Evolutionary conservation across 2,797 vertebrate species (phyloP).

Genomic region (Danio tinwini): DNA sequence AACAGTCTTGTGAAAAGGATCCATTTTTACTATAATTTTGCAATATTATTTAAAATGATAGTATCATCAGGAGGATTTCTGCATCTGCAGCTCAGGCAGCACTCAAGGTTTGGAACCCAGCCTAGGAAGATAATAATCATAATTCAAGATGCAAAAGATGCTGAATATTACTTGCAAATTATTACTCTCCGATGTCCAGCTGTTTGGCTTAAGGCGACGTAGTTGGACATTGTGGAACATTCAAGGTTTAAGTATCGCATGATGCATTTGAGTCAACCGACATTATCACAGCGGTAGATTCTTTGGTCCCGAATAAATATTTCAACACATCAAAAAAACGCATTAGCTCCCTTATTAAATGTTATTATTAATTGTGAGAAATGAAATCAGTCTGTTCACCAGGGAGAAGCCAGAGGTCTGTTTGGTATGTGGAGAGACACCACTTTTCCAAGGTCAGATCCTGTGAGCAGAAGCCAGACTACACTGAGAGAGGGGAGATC

Average conservation of each 20-base stretch:
- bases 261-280: slow-evolving; percentile 17
- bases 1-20: too few relatives aligned
- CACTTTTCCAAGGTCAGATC: slow-evolving; percentile 33
- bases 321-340: slow-evolving; percentile 38
- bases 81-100: neutral
- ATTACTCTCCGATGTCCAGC: slow-evolving; percentile 23
- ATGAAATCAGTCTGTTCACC: slow-evolving; percentile 4
- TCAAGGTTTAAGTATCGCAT: slow-evolving; percentile 29
- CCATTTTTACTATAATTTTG: neutral
- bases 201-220: slow-evolving; percentile 25
- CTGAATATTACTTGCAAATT: slow-evolving; percentile 24
- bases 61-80: neutral
- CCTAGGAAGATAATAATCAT: neutral
- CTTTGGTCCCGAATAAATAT: slow-evolving; percentile 24
- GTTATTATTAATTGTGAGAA: slow-evolving; percentile 26
- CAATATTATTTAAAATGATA: neutral
- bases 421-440: slow-evolving; percentile 31
- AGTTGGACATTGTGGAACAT: neutral
- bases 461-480: neutral
- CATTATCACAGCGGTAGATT: slow-evolving; percentile 19
- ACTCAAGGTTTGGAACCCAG: slow-evolving; percentile 1
- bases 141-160: neutral
- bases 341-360: slow-evolving; percentile 29
- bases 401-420: slow-evolving; percentile 23
- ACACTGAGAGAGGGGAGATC: slow-evolving; percentile 18